Evolutionary conservation across 2,888 invertebrate genomes (phyloP), one percentile per base, ranked within the genome.

Genomic region (Uropetala carovei): DNA sequence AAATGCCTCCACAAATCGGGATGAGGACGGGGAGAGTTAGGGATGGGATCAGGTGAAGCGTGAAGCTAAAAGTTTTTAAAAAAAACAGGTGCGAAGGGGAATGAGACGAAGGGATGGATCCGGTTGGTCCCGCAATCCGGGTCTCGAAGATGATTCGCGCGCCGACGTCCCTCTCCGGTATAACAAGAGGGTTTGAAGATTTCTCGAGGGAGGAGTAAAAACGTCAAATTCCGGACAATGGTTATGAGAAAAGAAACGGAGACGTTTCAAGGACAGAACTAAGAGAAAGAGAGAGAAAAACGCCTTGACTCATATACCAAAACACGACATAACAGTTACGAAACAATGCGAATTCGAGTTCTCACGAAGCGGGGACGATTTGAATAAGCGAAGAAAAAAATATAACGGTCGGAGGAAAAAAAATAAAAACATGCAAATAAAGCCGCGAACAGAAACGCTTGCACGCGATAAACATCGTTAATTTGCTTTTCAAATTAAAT

Each of bases 221-320:
- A 18, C 27, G 14, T 22, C 9, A 8, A 75, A 43, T 89, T 56
- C 43, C 14, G 30, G 68, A 43, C 43, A 68, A 56, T n/a, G 43
- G 4, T n/a, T 43, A 56, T n/a, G n/a, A n/a, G n/a, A n/a, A 89
- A 58, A 60, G 22, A 75, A 43, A 64, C 56, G 60, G 43, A 9
- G 89, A 27, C n/a, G 64, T 64, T 43, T n/a, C 60, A 89, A 89
- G 89, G 89, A 89, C 64, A 30, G 60, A 59, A 86, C 58, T 30
- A 22, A 14, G 27, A 8, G 56, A 89, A 27, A 43, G 43, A 18
- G 89, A 89, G 64, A 89, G 64, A 89, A n/a, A 57, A 83, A 57
- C 43, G n/a, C 89, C 89, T 89, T 89, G 89, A 89, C 89, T 89
- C 56, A 30, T 56, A 64, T 89, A 89, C 83, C 83, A 83, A 83